phyloP scores from a whole-genome alignment of 2,888 invertebrate genomes.

The Tolmerus cingulatus region DNA sequence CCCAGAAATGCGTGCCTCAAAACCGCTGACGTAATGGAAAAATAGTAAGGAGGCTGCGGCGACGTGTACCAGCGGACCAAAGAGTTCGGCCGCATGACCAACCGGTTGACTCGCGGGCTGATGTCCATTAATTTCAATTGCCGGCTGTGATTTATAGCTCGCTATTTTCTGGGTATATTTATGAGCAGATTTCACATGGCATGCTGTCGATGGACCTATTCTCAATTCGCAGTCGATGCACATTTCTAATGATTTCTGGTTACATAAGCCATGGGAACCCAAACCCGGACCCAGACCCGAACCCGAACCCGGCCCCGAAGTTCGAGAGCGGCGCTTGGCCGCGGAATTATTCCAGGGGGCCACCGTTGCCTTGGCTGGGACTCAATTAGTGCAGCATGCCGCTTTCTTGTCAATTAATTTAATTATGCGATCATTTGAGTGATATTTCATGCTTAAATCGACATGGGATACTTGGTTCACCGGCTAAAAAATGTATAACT shows the following conservation, averaged over 20 bases:
- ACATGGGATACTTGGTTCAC: constrained; percentile 20
- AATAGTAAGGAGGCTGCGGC: constrained; percentile 29
- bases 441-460: constrained; percentile 42
- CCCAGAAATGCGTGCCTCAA: constrained; percentile 18
- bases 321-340: constrained; percentile 21
- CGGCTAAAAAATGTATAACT: background rate
- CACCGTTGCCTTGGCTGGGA: background rate
- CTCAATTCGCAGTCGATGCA: constrained; percentile 31
- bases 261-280: constrained; percentile 39
- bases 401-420: constrained; percentile 45
- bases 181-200: constrained; percentile 31
- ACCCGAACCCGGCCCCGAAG: background rate
- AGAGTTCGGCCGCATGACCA: constrained; percentile 31
- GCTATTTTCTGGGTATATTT: constrained; percentile 11
- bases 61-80: background rate
- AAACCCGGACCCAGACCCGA: background rate
- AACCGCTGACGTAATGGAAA: constrained; percentile 38
- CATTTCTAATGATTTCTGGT: constrained; percentile 29
- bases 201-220: constrained; percentile 29
- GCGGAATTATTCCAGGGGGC: constrained; percentile 13
- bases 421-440: constrained; percentile 42
- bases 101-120: constrained; percentile 22
- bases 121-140: constrained; percentile 44
- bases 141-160: constrained; percentile 40
- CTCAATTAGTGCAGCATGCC: constrained; percentile 42